These are phyloP conservation scores for Dusona sp. DNA, from an alignment of 2,888 invertebrate genomes.

Conservation along the genomic window DNA sequence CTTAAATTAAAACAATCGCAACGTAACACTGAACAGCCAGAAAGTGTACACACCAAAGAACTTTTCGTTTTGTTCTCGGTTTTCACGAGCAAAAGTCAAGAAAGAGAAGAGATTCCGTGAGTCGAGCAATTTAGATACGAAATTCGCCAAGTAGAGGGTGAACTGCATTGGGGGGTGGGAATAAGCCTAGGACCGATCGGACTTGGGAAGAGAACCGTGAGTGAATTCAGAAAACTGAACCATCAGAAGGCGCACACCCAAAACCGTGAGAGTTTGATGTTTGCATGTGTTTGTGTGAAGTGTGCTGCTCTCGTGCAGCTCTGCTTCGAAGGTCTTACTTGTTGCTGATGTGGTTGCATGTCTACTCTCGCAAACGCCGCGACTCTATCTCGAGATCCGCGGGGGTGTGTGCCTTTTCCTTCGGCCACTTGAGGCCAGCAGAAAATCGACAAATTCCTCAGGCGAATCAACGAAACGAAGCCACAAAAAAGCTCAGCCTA, in stretches of 20 bases:
- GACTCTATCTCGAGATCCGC: constrained; percentile 66
- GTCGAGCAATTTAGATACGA: constrained; percentile 71
- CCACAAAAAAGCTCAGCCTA: neutral
- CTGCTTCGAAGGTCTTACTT: constrained; percentile 80
- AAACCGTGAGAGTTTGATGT: constrained; percentile 23
- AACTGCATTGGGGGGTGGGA: neutral
- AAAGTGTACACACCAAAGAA: constrained; percentile 33
- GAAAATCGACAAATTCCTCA: constrained; percentile 60
- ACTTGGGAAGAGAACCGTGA: constrained; percentile 59
- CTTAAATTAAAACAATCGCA: constrained; percentile 45
- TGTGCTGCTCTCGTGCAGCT: constrained; percentile 73
- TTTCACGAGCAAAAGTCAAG: constrained; percentile 45
- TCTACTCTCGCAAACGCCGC: constrained; percentile 74
- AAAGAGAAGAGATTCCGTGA: constrained; percentile 76
- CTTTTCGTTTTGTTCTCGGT: constrained; percentile 21
- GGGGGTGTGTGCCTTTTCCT: constrained; percentile 76
- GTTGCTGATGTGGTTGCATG: constrained; percentile 83
- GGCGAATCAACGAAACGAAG: neutral
- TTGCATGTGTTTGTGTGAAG: constrained; percentile 30
- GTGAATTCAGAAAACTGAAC: constrained; percentile 68
- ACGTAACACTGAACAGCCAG: constrained; percentile 7
- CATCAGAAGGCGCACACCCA: constrained; percentile 43
- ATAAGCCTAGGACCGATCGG: constrained; percentile 46
- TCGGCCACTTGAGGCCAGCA: constrained; percentile 66
- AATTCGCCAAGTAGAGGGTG: constrained; percentile 59